These are phyloP conservation scores for Sus cebifrons DNA, from an alignment of 2,797 vertebrate genomes.

Conservation along the genomic window DNA sequence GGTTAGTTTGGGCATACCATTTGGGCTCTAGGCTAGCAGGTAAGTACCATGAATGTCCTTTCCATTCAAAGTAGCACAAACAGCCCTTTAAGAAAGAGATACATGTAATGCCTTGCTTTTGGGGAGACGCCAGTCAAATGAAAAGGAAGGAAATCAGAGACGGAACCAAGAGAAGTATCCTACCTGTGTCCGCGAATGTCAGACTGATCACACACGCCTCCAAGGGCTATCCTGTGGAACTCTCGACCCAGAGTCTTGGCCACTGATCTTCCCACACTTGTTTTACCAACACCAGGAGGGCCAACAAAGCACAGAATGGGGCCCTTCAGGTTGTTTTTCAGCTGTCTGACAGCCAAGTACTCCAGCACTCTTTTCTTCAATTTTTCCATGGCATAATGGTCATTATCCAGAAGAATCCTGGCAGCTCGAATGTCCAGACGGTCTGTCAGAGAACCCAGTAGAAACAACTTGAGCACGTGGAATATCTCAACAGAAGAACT, in stretches of 20 bases:
- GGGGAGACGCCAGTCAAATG: neutral
- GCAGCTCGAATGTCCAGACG: conserved; percentile 96
- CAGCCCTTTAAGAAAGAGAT: neutral
- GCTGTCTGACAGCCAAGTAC: conserved; percentile 97
- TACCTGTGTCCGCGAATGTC: conserved; percentile 99
- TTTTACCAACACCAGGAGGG: conserved; percentile 99
- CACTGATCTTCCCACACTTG: conserved; percentile 97
- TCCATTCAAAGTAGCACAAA: neutral
- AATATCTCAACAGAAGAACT: neutral
- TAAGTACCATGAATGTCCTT: neutral
- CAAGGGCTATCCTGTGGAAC: conserved; percentile 97
- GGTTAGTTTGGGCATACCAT: neutral
- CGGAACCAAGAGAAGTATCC: neutral
- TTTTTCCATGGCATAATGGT: conserved; percentile 99
- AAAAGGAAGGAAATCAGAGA: neutral
- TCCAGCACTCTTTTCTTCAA: conserved; percentile 97
- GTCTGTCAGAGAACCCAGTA: conserved; percentile 90
- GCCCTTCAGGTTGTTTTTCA: conserved; percentile 96
- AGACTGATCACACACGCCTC: conserved; percentile 98
- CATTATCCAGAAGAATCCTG: conserved; percentile 95
- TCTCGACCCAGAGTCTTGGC: conserved; percentile 97
- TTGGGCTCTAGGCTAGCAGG: neutral
- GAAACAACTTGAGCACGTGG: conserved; percentile 59
- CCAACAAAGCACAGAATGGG: conserved; percentile 99
- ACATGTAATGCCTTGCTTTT: neutral